phyloP scores from a whole-genome alignment of 2,888 invertebrate genomes.

The Drosophila macrothrix region DNA sequence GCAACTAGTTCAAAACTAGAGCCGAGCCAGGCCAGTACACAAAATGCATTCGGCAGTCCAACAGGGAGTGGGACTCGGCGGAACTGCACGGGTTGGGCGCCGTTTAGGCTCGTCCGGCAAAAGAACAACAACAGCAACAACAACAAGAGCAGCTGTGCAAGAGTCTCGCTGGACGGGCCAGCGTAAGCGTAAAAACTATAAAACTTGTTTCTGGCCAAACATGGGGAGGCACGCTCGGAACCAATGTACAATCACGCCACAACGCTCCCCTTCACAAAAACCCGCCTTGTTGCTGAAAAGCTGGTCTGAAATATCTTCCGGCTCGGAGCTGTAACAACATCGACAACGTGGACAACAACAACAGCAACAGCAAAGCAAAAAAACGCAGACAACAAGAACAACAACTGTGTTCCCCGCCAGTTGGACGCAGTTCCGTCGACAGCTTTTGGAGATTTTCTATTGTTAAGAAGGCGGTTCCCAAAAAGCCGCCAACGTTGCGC shows the following conservation, averaged over 20 bases:
- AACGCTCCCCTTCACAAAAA: slow-evolving; percentile 12
- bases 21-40: slow-evolving; percentile 17
- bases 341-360: slow-evolving; percentile 17
- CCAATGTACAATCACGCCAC: slow-evolving; percentile 23
- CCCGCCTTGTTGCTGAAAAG: slow-evolving; percentile 51
- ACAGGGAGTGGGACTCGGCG: slow-evolving; percentile 20
- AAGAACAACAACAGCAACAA: slow-evolving; percentile 39
- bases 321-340: slow-evolving; percentile 38
- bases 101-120: slow-evolving; percentile 47
- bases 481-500: slow-evolving; percentile 42
- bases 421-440: slow-evolving; percentile 62
- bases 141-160: slow-evolving; percentile 37
- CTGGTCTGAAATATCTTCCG: slow-evolving; percentile 62
- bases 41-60: slow-evolving; percentile 42
- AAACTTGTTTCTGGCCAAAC: slow-evolving; percentile 62
- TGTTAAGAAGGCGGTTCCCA: slow-evolving; percentile 56
- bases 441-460: slow-evolving; percentile 58
- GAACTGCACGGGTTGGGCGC: slow-evolving; percentile 27
- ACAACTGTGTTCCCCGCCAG: slow-evolving; percentile 32
- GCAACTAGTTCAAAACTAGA: slow-evolving; percentile 59
- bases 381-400: slow-evolving; percentile 11
- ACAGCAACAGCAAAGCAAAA: slow-evolving; percentile 17
- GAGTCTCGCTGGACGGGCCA: slow-evolving; percentile 36
- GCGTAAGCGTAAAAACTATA: slow-evolving; percentile 52
- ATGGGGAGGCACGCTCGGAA: slow-evolving; percentile 55